phyloP scores from a whole-genome alignment of 2,888 invertebrate species.

The Polymixis flavicincta region DNA sequence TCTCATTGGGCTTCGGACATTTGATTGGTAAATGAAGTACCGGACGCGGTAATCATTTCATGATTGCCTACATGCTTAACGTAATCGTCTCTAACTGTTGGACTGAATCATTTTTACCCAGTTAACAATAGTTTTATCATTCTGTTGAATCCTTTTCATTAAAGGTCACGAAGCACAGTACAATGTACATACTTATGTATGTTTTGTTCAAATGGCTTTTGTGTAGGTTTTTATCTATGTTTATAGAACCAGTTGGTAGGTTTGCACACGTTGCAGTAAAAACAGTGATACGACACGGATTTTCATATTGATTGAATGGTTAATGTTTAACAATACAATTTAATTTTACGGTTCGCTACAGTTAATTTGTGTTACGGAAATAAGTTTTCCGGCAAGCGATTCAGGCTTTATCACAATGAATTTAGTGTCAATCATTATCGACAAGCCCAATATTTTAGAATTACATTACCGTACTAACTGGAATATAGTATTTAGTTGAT shows the following conservation, averaged over 20 bases:
- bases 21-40: slow-evolving; percentile 83
- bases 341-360: slow-evolving; percentile 80
- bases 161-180: slow-evolving; percentile 63
- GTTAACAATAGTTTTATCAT: slow-evolving; percentile 79
- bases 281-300: slow-evolving; percentile 61
- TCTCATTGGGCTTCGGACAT: slow-evolving; percentile 71
- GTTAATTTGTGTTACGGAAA: slow-evolving; percentile 73
- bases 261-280: slow-evolving; percentile 35
- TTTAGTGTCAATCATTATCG: slow-evolving; percentile 26
- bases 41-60: slow-evolving; percentile 87
- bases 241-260: slow-evolving; percentile 16
- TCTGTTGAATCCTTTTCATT: slow-evolving; percentile 70
- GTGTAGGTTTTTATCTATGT: slow-evolving; percentile 33
- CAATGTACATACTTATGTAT: slow-evolving; percentile 30
- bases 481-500: neutral
- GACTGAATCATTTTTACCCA: slow-evolving; percentile 82
- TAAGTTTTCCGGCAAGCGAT: slow-evolving; percentile 60
- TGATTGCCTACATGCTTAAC: slow-evolving; percentile 84
- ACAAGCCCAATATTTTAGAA: neutral
- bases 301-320: slow-evolving; percentile 68
- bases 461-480: neutral
- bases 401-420: slow-evolving; percentile 32
- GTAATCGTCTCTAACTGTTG: slow-evolving; percentile 80
- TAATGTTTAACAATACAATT: slow-evolving; percentile 70
- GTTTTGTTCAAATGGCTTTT: slow-evolving; percentile 29